Conservation (phyloP, 2,797 vertebrate genomes). For the Helarctos malayanus region DNA sequence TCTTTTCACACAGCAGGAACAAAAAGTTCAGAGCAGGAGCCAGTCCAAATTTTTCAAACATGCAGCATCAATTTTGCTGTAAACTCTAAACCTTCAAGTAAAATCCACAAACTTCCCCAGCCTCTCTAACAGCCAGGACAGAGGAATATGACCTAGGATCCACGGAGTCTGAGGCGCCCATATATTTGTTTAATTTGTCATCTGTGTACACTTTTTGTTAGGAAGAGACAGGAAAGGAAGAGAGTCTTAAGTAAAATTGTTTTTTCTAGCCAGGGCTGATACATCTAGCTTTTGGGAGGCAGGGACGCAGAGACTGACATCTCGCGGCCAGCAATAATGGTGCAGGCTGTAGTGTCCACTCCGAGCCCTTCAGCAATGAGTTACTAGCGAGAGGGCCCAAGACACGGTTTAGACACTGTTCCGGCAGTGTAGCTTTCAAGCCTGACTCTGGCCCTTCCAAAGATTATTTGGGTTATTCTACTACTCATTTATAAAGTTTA, state of each 20-base stretch:
- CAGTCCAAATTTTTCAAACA: not conserved
- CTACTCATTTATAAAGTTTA: conserved; percentile 36
- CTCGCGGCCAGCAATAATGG: not conserved
- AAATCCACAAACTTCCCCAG: not conserved
- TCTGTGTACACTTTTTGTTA: not conserved
- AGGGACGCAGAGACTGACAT: not conserved
- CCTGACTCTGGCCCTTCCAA: not conserved
- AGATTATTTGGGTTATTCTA: conserved; percentile 7
- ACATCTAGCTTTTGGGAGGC: not conserved
- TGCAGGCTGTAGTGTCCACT: not conserved
- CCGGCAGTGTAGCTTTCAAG: not conserved
- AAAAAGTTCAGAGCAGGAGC: not conserved
- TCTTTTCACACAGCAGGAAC: not conserved
- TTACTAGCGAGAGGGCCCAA: not conserved
- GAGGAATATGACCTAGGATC: not conserved
- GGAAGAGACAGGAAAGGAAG: not conserved
- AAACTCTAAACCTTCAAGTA: not conserved
- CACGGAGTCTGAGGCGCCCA: not conserved
- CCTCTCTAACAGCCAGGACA: not conserved
- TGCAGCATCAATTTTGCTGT: not conserved
- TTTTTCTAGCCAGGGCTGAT: not conserved
- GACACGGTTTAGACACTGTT: not conserved
- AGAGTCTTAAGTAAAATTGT: not conserved
- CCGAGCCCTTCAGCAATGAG: not conserved
- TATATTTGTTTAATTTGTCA: not conserved